Evolutionary conservation across 2,113 vertebrate genomes (phyloP).

Genomic region (Menidia beryllina): DNA sequence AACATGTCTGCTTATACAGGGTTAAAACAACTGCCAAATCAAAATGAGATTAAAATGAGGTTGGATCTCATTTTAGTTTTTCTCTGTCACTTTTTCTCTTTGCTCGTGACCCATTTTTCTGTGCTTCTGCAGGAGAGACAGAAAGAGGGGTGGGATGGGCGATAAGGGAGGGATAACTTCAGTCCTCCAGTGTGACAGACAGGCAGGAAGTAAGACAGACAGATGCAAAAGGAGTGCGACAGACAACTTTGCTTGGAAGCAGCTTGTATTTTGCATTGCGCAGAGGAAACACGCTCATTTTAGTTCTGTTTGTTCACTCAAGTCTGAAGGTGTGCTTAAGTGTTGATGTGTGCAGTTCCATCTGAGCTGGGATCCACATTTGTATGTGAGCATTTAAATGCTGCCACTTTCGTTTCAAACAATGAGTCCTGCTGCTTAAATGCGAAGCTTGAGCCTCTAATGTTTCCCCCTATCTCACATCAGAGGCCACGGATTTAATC

Average conservation of each 20-base stretch:
- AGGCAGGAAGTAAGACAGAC: conserved; percentile 23
- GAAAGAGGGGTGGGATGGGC: conserved; percentile 33
- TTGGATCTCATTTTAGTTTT: conserved; percentile 73
- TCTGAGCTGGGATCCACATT: conserved; percentile 23
- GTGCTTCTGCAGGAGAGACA: conserved; percentile 51
- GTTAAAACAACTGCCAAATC: conserved; percentile 73
- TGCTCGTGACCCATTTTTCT: conserved; percentile 76
- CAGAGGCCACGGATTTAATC: conserved; percentile 13
- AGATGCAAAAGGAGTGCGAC: conserved; percentile 25
- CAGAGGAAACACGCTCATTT: conserved; percentile 40
- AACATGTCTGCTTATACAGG: conserved; percentile 38
- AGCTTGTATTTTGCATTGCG: conserved; percentile 50
- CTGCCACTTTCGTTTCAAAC: conserved; percentile 6
- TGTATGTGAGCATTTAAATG: conserved; percentile 20
- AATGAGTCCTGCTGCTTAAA: conserved; percentile 23
- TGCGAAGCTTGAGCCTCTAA: conserved; percentile 10
- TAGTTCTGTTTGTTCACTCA: conserved; percentile 30
- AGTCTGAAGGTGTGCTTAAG: conserved; percentile 29
- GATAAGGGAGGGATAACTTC: conserved; percentile 51
- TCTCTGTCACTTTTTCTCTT: conserved; percentile 70
- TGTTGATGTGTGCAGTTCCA: conserved; percentile 9
- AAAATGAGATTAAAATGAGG: conserved; percentile 76
- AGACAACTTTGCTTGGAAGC: conserved; percentile 47
- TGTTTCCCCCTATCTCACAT: conserved; percentile 5
- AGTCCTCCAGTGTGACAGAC: conserved; percentile 53